Conservation (phyloP, 2,888 invertebrate species). For the Chymomyza caudatula region DNA sequence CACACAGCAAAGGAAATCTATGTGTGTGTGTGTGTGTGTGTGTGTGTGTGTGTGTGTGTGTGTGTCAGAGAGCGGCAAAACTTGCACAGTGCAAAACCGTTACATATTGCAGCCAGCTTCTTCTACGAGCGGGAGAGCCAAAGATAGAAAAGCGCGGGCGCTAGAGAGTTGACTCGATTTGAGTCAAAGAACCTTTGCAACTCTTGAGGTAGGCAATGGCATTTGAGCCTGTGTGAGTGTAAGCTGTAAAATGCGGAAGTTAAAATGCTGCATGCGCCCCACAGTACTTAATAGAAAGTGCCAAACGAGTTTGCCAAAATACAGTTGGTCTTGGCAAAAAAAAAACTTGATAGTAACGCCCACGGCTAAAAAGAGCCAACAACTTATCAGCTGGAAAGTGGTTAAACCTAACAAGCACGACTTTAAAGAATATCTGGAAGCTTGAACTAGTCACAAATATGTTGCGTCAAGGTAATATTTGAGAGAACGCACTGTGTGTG, state of each 20-base stretch:
- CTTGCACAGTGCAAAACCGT: not conserved
- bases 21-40: not conserved
- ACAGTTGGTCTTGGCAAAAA: not conserved
- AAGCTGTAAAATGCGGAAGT: conserved; percentile 61
- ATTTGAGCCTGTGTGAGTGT: conserved; percentile 5
- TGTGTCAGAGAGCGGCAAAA: not conserved
- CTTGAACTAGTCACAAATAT: not conserved
- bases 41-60: conserved; percentile 23
- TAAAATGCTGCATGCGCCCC: conserved; percentile 41
- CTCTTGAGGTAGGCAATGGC: conserved; percentile 38
- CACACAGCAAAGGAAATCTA: conserved; percentile 48
- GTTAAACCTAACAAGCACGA: no score
- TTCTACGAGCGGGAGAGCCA: conserved; percentile 15
- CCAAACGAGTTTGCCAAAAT: conserved; percentile 41
- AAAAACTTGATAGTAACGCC: not conserved
- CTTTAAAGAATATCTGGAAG: no score
- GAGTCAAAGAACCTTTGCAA: conserved; percentile 41
- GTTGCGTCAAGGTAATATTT: no score
- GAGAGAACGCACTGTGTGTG: no score
- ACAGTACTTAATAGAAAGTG: conserved; percentile 44
- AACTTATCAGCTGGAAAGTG: not conserved
- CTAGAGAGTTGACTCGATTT: conserved; percentile 26
- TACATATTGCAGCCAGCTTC: not conserved
- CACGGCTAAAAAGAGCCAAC: no score
- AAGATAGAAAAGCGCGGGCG: conserved; percentile 24